Conservation (phyloP, 2,113 vertebrate species). For the Vireo altiloquus region DNA sequence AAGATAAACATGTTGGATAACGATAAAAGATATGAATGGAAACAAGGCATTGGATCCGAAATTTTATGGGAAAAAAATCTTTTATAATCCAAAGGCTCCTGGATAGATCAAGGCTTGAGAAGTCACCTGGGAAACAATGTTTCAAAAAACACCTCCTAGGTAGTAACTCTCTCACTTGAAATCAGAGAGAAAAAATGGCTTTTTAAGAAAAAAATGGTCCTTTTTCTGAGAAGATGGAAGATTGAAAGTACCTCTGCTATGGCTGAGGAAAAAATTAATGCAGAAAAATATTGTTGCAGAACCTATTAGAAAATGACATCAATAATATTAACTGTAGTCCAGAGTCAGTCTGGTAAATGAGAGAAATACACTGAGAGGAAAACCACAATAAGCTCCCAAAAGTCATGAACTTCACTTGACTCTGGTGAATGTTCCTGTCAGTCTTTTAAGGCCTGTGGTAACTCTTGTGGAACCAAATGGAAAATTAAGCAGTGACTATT, state of each 20-base stretch:
- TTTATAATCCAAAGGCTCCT: not conserved
- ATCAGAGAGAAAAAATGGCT: not conserved
- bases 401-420: not conserved
- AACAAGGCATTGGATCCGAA: not conserved
- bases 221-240: not conserved
- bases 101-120: not conserved
- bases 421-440: not conserved
- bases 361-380: not conserved
- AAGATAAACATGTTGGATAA: not conserved
- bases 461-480: constrained; percentile 3
- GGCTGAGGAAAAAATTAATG: not conserved
- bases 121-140: not conserved
- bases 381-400: not conserved
- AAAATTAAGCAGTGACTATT: not conserved
- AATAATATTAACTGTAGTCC: not conserved
- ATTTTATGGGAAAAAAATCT: not conserved
- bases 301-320: not conserved
- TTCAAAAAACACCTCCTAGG: not conserved
- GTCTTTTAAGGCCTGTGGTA: not conserved
- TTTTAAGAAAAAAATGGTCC: not conserved
- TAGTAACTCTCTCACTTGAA: not conserved
- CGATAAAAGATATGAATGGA: not conserved
- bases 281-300: not conserved
- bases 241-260: not conserved
- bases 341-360: not conserved